Conservation (phyloP, 2,888 invertebrate species). For the Coelopa pilipes region DNA sequence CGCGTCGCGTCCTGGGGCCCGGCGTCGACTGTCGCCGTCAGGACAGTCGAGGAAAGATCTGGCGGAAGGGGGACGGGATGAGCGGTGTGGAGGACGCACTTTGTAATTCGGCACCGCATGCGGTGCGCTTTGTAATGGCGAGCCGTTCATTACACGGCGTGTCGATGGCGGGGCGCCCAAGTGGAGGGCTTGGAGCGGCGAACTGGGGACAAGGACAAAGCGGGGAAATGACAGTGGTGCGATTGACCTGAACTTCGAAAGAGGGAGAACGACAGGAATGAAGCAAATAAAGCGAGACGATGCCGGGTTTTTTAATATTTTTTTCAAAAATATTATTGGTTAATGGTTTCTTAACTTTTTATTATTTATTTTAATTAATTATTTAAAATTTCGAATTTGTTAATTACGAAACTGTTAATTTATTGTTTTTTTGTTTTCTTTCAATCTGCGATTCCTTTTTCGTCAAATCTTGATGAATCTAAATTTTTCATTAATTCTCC, state of each 20-base stretch:
- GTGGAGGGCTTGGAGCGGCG: neutral
- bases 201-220: too few relatives aligned
- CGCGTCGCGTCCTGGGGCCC: neutral
- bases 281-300: neutral
- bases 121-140: constrained; percentile 26
- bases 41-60: neutral
- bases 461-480: too few relatives aligned
- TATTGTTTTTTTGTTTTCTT: too few relatives aligned
- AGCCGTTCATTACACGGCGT: neutral
- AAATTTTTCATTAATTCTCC: too few relatives aligned
- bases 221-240: too few relatives aligned
- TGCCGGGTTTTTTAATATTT: neutral
- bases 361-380: too few relatives aligned
- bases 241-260: neutral
- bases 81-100: neutral
- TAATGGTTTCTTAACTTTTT: too few relatives aligned
- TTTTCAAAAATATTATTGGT: too few relatives aligned
- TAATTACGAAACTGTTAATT: too few relatives aligned
- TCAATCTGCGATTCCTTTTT: too few relatives aligned
- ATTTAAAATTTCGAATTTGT: too few relatives aligned
- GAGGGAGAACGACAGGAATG: neutral
- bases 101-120: constrained; percentile 29
- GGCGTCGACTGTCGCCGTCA: neutral
- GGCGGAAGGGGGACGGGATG: neutral
- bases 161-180: neutral